Evolutionary conservation across 2,797 vertebrate genomes (phyloP).

Genomic region (Luscinia megarhynchos): DNA sequence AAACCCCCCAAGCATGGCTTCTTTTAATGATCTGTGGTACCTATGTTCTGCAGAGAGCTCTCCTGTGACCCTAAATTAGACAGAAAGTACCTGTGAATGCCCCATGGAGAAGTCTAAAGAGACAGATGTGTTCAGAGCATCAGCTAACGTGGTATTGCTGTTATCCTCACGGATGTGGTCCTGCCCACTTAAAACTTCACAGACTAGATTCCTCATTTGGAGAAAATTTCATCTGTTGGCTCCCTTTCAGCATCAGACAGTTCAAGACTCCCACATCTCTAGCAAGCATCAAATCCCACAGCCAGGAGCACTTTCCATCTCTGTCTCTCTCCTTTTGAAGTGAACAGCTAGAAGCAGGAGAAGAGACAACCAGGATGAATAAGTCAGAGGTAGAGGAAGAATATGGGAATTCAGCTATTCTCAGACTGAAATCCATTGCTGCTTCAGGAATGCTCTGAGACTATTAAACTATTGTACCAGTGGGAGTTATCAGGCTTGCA

Average conservation of each 20-base stretch:
- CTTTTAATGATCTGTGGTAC: neutral
- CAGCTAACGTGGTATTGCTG: fast-evolving
- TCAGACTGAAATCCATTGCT: neutral
- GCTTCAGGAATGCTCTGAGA: neutral
- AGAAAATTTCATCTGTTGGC: neutral
- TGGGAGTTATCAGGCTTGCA: neutral
- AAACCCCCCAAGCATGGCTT: neutral
- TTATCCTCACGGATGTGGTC: neutral
- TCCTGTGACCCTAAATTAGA: neutral
- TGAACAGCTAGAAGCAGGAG: neutral
- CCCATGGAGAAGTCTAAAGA: neutral
- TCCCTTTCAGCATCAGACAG: neutral
- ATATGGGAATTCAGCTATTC: neutral
- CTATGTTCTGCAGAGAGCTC: neutral
- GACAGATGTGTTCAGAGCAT: neutral
- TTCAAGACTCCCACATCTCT: neutral
- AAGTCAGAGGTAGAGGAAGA: neutral
- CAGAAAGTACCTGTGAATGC: neutral
- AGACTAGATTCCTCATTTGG: fast-evolving
- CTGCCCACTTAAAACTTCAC: neutral
- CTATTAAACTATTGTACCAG: neutral
- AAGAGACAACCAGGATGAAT: neutral
- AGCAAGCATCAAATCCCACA: neutral
- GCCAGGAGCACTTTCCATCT: neutral
- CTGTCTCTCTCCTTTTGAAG: neutral